Conservation (phyloP, 2,113 vertebrate genomes). For the Podarcis raffonei region DNA sequence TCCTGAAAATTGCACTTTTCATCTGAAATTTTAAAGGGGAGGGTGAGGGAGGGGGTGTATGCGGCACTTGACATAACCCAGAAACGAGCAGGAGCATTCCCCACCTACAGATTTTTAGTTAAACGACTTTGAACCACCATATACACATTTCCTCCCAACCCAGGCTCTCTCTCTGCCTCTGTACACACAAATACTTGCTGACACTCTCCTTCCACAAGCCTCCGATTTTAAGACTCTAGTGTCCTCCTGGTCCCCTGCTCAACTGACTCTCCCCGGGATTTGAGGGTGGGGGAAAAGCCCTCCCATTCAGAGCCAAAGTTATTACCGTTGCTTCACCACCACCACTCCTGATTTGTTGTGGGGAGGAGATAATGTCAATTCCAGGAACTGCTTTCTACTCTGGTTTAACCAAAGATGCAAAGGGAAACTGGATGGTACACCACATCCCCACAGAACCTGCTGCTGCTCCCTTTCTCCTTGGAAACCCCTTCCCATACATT, state of each 20-base stretch:
- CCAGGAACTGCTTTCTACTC: not conserved
- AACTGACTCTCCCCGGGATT: not conserved
- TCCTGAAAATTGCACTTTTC: not conserved
- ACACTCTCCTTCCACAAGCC: too few relatives aligned
- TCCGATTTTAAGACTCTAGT: too few relatives aligned
- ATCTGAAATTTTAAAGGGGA: not conserved
- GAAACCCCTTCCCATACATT: not conserved
- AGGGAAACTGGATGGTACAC: not conserved
- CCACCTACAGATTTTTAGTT: not conserved
- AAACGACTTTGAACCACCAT: not conserved
- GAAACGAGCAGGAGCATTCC: not conserved
- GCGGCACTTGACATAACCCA: not conserved
- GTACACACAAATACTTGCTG: not conserved
- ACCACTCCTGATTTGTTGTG: not conserved
- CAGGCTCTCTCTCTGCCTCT: not conserved
- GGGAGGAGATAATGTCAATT: not conserved
- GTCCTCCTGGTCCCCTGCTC: not conserved
- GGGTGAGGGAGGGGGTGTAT: not conserved
- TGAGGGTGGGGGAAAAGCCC: not conserved
- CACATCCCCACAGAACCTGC: not conserved
- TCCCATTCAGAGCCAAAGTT: not conserved
- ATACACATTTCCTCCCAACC: not conserved
- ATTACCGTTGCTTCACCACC: not conserved
- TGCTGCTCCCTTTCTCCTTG: not conserved
- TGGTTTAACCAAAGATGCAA: not conserved